phyloP scores from a whole-genome alignment of 2,797 vertebrate genomes.

The Neosalanx taihuensis region DNA sequence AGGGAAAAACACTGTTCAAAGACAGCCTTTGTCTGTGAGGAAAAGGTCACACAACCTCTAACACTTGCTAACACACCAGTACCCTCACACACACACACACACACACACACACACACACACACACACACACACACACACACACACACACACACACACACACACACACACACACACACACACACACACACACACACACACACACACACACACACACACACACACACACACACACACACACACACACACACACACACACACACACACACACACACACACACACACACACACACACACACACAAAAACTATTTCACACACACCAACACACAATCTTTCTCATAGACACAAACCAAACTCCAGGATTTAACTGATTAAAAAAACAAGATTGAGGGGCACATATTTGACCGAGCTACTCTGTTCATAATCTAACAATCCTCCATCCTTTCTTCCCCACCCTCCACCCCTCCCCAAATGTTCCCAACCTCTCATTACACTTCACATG shows the following conservation, averaged over 20 bases:
- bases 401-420: conserved; percentile 19
- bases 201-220: no score
- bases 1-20: conserved; percentile 44
- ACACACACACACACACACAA: background rate
- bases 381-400: conserved; percentile 45
- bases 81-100: no score
- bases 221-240: no score
- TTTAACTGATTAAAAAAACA: conserved; percentile 42
- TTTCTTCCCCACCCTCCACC: conserved; percentile 1
- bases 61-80: conserved; percentile 9
- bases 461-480: conserved; percentile 8
- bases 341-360: conserved; percentile 34
- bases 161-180: no score
- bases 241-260: no score
- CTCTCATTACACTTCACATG: conserved; percentile 17
- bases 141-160: no score
- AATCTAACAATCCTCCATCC: conserved; percentile 19
- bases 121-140: no score
- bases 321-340: no score
- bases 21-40: conserved; percentile 44
- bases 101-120: no score
- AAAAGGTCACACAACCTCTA: conserved; percentile 35
- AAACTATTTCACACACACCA: no score
- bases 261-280: conserved; percentile 23
- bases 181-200: no score